These are phyloP conservation scores for Phortica magna DNA, from an alignment of 2,888 invertebrate species.

Conservation along the genomic window DNA sequence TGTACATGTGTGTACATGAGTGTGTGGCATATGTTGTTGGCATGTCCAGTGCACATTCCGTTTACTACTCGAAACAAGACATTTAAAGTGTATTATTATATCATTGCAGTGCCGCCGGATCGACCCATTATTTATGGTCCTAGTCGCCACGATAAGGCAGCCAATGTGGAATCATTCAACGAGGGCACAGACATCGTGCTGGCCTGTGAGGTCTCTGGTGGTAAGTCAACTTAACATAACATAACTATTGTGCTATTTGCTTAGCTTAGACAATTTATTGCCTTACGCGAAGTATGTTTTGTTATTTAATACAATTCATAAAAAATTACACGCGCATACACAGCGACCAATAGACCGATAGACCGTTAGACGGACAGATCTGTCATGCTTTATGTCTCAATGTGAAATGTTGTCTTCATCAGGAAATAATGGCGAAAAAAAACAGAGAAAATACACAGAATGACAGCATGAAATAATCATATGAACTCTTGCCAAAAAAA, in stretches of 20 bases:
- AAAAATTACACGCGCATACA: not conserved
- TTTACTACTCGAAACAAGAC: conserved; percentile 7
- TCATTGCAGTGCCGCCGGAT: conserved; percentile 86
- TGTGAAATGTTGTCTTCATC: conserved; percentile 29
- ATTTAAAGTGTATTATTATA: conserved; percentile 26
- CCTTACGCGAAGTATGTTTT: not conserved
- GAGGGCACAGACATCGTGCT: conserved; percentile 90
- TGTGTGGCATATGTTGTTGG: not conserved
- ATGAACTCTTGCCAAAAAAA: conserved; percentile 14
- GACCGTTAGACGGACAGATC: not conserved
- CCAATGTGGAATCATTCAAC: conserved; percentile 89
- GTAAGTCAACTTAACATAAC: conserved; percentile 78
- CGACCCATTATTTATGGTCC: conserved; percentile 90
- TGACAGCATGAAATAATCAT: conserved; percentile 8
- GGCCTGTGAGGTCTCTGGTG: conserved; percentile 90
- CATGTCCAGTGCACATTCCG: conserved; percentile 10
- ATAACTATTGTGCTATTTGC: not conserved
- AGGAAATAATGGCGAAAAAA: conserved; percentile 18
- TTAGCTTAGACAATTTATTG: not conserved
- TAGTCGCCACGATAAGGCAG: conserved; percentile 86
- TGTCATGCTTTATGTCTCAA: conserved; percentile 19
- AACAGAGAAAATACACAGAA: not conserved
- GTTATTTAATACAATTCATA: conserved; percentile 28
- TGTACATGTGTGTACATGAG: not conserved
- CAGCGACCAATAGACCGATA: not conserved